Percentiles rank a stretch among this genome's conserved stretches.
These are phyloP conservation scores for Pyrochroa serraticornis DNA, from an alignment of 2,888 invertebrate species.

Conservation along the genomic window DNA sequence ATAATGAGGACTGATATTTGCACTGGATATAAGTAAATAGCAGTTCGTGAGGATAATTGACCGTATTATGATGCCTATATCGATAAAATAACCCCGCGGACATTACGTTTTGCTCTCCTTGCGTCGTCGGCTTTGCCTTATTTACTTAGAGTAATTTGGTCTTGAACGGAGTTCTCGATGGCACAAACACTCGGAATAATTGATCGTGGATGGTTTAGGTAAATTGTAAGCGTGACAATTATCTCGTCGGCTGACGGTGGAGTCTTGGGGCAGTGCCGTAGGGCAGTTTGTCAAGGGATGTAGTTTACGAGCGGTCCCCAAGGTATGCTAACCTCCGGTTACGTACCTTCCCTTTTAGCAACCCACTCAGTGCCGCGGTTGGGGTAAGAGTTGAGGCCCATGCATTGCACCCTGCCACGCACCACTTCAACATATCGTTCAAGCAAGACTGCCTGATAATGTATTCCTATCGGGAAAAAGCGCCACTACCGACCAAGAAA, in stretches of 20 bases:
- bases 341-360: slow-evolving; percentile 58
- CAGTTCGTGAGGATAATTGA: slow-evolving; percentile 51
- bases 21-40: slow-evolving; percentile 49
- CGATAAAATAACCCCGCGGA: slow-evolving; percentile 47
- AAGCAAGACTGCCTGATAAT: slow-evolving; percentile 16
- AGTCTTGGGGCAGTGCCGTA: not conserved
- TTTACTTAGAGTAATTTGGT: not conserved
- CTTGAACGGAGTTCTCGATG: not conserved
- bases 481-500: slow-evolving; percentile 18
- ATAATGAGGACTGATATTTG: slow-evolving; percentile 48
- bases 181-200: no score
- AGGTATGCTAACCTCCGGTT: slow-evolving; percentile 59
- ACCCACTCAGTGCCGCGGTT: slow-evolving; percentile 36
- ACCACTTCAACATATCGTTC: slow-evolving; percentile 25
- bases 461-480: slow-evolving; percentile 27
- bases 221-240: slow-evolving; percentile 3
- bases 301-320: slow-evolving; percentile 58
- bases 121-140: slow-evolving; percentile 3
- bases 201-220: no score
- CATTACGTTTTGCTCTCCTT: slow-evolving; percentile 29
- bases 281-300: slow-evolving; percentile 55
- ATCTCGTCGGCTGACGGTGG: not conserved
- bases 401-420: slow-evolving; percentile 21
- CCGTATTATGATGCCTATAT: slow-evolving; percentile 44
- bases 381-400: not conserved